Conservation (phyloP, 1,140 invertebrate species). For the Leptinotarsa lineolata region DNA sequence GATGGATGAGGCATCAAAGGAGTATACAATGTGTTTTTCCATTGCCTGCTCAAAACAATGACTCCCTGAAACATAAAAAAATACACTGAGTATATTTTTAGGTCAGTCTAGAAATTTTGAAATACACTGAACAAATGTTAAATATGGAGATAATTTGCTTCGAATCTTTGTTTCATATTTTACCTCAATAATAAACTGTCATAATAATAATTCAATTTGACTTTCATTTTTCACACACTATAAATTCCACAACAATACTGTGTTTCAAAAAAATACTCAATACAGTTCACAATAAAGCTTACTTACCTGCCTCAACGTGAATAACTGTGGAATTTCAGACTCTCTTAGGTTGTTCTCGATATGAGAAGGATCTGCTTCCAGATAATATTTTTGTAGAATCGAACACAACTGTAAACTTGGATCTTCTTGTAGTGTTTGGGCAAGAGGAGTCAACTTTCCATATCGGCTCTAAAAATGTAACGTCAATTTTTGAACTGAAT, state of each 20-base stretch:
- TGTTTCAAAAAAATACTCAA: neutral
- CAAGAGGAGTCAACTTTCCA: constrained; percentile 82
- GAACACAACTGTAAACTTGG: constrained; percentile 92
- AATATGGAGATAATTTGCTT: no score
- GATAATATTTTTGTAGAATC: constrained; percentile 84
- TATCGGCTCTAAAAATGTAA: constrained; percentile 78
- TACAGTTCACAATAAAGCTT: neutral
- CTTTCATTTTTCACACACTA: no score
- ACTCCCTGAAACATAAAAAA: constrained; percentile 70
- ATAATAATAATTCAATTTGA: no score
- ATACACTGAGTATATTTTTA: neutral
- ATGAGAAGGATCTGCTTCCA: constrained; percentile 71
- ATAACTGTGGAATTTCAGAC: constrained; percentile 81
- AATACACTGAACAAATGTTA: no score
- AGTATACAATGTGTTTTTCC: constrained; percentile 96
- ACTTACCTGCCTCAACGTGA: constrained; percentile 80
- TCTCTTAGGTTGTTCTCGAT: constrained; percentile 86
- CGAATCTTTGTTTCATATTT: no score
- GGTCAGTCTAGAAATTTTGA: no score
- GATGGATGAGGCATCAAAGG: constrained; percentile 88
- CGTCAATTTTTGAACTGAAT: no score
- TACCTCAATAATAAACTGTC: no score
- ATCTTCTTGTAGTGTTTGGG: constrained; percentile 92
- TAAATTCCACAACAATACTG: no score
- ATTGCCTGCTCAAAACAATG: constrained; percentile 89